Evolutionary conservation across 2,113 vertebrate genomes (phyloP), one percentile per base, ranked within the genome.

Genomic region (Pleuronectes platessa): DNA sequence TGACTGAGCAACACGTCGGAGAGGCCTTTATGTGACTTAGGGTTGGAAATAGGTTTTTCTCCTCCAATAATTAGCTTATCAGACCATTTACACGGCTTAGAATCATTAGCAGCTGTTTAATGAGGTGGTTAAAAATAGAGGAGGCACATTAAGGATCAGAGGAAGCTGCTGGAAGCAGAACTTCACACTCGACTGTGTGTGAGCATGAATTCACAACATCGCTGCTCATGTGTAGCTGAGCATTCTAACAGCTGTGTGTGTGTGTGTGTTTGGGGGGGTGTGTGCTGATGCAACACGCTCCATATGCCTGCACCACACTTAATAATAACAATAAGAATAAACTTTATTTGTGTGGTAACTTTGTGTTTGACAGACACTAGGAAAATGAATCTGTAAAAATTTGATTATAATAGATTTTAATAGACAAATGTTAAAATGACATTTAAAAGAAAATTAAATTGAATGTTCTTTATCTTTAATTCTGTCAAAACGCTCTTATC

Each of bases 41-140:
- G 73, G 80, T 72, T 75, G 69, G 83, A 86, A 84, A 74, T 64
- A 61, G 81, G 5, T 71, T 88, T 73, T 75, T 81, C 84, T 86
- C 76, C 83, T 81, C 78, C 78, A 80, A 82, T 87, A 87, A 89
- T 87, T 81, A 83, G 70, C 80, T 64, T 78, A 88, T 88, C 85
- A 47, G 81, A 85, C 76, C 88, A 86, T 89, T 91, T 85, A 87
- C 90, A 87, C 76, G 74, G 45, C 85, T 73, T 47, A 55, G 76
- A 84, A 79, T 86, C 86, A 83, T 90, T 86, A 89, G 83, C 88
- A 70, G 23, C 45, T 6, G 23, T 84, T 87, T 89, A 86, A 90
- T 82, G 88, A 89, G 86, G 58, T 31, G 66, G 71, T 74, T 90
- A 86, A 87, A 89, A 85, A 88, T 87, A 91, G 86, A 81, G 49